These are phyloP conservation scores for Apeira syringaria DNA, from an alignment of 2,888 invertebrate species.

Conservation along the genomic window DNA sequence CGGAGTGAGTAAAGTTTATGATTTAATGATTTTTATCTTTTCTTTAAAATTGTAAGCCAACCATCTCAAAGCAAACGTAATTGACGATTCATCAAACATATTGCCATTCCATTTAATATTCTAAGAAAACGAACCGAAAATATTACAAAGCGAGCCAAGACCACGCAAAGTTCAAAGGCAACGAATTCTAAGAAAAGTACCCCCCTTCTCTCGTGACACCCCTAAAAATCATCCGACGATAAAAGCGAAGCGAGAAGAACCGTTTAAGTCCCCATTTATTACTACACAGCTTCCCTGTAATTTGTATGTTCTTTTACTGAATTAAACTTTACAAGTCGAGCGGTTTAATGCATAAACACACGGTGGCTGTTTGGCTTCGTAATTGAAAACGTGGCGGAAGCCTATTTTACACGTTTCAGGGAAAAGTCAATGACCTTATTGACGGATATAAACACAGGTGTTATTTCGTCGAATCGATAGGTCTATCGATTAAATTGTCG, in stretches of 20 bases:
- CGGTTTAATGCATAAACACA: slow-evolving; percentile 31
- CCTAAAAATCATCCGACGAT: slow-evolving; percentile 39
- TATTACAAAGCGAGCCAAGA: not conserved
- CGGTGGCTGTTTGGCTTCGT: slow-evolving; percentile 10
- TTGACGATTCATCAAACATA: not conserved
- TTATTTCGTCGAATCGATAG: no score
- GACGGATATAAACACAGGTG: no score
- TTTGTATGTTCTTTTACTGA: slow-evolving; percentile 39
- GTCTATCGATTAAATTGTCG: no score
- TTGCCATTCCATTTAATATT: not conserved
- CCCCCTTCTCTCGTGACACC: slow-evolving; percentile 28
- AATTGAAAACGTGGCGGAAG: slow-evolving; percentile 24
- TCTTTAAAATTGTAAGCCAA: no score
- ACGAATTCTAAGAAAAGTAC: not conserved
- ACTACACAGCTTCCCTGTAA: slow-evolving; percentile 38
- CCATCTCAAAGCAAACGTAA: not conserved
- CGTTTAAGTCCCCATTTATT: slow-evolving; percentile 55
- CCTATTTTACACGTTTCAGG: slow-evolving; percentile 3
- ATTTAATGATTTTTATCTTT: no score
- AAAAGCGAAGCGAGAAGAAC: slow-evolving; percentile 47
- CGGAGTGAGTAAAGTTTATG: no score
- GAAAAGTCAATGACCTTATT: not conserved
- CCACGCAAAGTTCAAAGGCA: slow-evolving; percentile 2
- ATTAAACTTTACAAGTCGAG: slow-evolving; percentile 25
- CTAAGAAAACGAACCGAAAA: not conserved